phyloP scores from a whole-genome alignment of 2,888 invertebrate genomes.

The Ormia ochracea region DNA sequence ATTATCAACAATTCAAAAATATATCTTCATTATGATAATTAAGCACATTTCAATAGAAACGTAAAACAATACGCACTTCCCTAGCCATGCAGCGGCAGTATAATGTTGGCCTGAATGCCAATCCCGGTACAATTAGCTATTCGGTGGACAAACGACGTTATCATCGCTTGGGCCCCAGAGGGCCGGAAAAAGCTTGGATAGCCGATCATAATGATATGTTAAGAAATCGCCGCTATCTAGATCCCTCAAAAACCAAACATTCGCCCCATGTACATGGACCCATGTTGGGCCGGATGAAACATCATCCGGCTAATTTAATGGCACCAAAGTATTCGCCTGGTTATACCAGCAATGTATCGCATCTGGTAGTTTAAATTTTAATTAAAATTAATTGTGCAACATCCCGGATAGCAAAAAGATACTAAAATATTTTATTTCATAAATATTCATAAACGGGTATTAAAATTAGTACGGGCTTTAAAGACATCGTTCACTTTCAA shows the following conservation, averaged over 20 bases:
- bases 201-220: constrained; percentile 81
- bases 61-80: constrained; percentile 89
- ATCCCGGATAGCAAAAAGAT: background rate
- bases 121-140: constrained; percentile 86
- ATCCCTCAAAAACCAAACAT: constrained; percentile 67
- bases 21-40: background rate
- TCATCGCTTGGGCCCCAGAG: constrained; percentile 77
- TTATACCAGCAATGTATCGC: constrained; percentile 88
- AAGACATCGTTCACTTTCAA: too few species aligned
- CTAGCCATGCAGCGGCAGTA: constrained; percentile 84
- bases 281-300: constrained; percentile 75
- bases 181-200: constrained; percentile 83
- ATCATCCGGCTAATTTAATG: constrained; percentile 69
- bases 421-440: background rate
- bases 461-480: too few species aligned
- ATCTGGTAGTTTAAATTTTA: constrained; percentile 82
- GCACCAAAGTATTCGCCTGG: constrained; percentile 85
- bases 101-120: constrained; percentile 76
- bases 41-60: constrained; percentile 81
- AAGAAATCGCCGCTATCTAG: constrained; percentile 82
- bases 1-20: background rate
- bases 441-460: too few species aligned
- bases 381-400: background rate
- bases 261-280: constrained; percentile 65
- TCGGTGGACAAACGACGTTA: constrained; percentile 83